Conservation (phyloP, 2,888 invertebrate species). For the Drosophila anomalipes region DNA sequence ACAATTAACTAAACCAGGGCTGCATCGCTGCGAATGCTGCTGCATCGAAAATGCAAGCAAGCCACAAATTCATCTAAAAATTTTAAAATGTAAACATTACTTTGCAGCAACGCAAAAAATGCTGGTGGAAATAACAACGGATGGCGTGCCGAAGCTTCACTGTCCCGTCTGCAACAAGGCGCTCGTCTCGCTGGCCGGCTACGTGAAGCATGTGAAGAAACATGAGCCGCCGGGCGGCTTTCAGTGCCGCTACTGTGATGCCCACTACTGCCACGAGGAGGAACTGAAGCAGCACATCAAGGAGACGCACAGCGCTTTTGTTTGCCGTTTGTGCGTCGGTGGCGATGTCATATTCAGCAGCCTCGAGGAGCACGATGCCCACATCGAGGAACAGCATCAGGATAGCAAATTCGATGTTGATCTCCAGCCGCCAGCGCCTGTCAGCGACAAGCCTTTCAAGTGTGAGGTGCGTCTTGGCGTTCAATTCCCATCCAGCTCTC, state of each 20-base stretch:
- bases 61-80: too few relatives aligned
- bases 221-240: conserved; percentile 85
- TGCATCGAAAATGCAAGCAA: conserved; percentile 3
- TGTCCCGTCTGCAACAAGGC: conserved; percentile 84
- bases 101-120: conserved; percentile 69
- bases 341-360: conserved; percentile 55
- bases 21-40: conserved; percentile 16
- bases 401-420: conserved; percentile 84
- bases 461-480: conserved; percentile 75
- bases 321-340: conserved; percentile 83
- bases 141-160: conserved; percentile 82
- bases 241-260: conserved; percentile 83
- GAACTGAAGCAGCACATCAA: conserved; percentile 77
- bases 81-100: background rate
- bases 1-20: conserved; percentile 46
- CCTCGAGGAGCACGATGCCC: conserved; percentile 82
- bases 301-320: conserved; percentile 81
- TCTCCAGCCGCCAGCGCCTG: conserved; percentile 54
- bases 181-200: conserved; percentile 79
- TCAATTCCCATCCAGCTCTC: background rate
- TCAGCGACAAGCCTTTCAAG: conserved; percentile 80
- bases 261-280: conserved; percentile 78
- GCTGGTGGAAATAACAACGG: conserved; percentile 83
- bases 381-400: conserved; percentile 84
- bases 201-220: conserved; percentile 84